phyloP scores from a whole-genome alignment of 2,888 invertebrate genomes.

The Xestia rhomboidea region DNA sequence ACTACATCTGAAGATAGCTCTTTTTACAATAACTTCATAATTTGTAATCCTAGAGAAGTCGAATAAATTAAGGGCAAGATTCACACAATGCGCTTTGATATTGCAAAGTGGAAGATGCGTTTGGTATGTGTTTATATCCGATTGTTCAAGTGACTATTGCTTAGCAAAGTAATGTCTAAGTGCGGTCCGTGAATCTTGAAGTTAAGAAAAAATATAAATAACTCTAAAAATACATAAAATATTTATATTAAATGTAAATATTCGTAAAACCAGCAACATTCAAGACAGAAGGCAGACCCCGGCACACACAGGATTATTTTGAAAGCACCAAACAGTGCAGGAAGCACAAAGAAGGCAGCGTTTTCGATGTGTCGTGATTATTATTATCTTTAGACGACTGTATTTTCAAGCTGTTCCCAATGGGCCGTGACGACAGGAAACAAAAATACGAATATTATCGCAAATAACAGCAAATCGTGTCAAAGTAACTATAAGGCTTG shows the following conservation, averaged over 20 bases:
- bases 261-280: not conserved
- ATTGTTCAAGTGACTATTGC: not conserved
- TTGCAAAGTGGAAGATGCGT: not conserved
- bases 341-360: conserved; percentile 1
- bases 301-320: conserved; percentile 37
- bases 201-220: not conserved
- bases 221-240: not conserved
- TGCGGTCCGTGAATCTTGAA: not conserved
- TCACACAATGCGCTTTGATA: not conserved
- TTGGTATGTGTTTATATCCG: not conserved
- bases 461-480: not conserved
- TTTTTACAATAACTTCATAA: not conserved
- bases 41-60: not conserved
- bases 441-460: not conserved
- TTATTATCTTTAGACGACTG: not conserved
- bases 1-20: not conserved
- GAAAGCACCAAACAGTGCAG: conserved; percentile 19
- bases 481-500: no score
- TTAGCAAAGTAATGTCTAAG: not conserved
- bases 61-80: not conserved
- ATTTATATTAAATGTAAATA: not conserved
- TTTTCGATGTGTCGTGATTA: conserved; percentile 1
- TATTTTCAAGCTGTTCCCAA: not conserved
- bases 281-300: not conserved
- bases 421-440: not conserved